Percentiles rank a stretch among this genome's conserved stretches.
phyloP scores from a whole-genome alignment of 2,113 vertebrate genomes.

The Solenodon paradoxus region DNA sequence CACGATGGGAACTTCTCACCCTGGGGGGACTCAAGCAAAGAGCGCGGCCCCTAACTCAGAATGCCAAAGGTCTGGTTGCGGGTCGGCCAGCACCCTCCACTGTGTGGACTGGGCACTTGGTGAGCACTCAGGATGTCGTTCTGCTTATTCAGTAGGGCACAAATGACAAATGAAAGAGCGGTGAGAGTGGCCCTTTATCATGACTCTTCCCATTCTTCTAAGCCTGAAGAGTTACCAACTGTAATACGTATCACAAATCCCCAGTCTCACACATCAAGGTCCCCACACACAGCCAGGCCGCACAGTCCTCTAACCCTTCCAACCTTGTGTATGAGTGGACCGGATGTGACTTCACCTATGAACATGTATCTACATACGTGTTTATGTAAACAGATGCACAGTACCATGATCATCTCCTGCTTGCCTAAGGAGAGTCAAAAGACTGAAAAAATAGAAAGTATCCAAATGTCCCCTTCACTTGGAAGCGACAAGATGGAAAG shows the following conservation, averaged over 20 bases:
- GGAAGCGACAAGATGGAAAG: not conserved
- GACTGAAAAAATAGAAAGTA: not conserved
- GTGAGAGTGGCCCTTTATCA: not conserved
- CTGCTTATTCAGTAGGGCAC: conserved; percentile 45
- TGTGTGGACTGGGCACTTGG: not conserved
- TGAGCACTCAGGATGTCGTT: not conserved
- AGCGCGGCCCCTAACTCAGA: not conserved
- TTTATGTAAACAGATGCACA: not conserved
- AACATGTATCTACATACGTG: not conserved
- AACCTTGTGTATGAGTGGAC: not conserved
- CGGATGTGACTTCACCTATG: not conserved
- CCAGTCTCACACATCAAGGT: not conserved
- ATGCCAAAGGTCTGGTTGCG: not conserved
- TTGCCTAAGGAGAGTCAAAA: conserved; percentile 8
- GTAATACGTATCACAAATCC: too few species aligned
- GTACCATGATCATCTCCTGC: not conserved
- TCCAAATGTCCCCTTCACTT: conserved; percentile 23
- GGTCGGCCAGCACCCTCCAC: not conserved
- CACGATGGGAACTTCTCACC: not conserved
- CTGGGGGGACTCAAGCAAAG: not conserved
- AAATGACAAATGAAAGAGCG: conserved; percentile 29
- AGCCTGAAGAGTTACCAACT: not conserved
- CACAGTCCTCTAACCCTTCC: not conserved
- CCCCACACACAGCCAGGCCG: not conserved
- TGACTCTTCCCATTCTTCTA: not conserved